These are phyloP conservation scores for Prietella phreatophila DNA, from an alignment of 2,113 vertebrate genomes.

Conservation along the genomic window DNA sequence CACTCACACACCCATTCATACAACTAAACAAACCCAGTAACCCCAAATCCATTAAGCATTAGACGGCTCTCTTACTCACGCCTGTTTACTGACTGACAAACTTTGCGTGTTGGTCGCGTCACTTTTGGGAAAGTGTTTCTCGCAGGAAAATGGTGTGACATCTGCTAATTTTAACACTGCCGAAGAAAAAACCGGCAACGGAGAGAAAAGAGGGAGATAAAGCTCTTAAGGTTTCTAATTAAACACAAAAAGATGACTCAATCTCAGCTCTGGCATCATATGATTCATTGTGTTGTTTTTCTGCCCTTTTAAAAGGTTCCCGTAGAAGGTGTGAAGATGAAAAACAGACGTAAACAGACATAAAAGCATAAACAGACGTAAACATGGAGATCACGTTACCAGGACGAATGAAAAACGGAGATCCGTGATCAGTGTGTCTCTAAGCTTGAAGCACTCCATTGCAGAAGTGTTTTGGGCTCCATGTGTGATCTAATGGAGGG, in stretches of 20 bases:
- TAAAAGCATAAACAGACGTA: not conserved
- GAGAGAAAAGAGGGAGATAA: conserved; percentile 7
- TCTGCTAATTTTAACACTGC: not conserved
- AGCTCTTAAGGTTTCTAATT: conserved; percentile 19
- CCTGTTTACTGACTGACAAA: conserved; percentile 14
- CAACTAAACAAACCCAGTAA: not conserved
- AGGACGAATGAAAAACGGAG: conserved; percentile 20
- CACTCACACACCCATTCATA: no score
- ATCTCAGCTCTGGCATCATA: no score
- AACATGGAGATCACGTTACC: conserved; percentile 54
- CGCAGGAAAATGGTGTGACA: conserved; percentile 23
- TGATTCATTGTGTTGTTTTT: not conserved
- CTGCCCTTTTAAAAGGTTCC: not conserved
- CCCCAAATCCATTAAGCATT: not conserved
- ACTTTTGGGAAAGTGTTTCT: conserved; percentile 17
- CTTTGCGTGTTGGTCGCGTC: not conserved
- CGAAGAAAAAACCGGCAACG: not conserved
- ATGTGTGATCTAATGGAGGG: conserved; percentile 12
- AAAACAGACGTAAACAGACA: not conserved
- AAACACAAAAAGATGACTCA: conserved; percentile 25
- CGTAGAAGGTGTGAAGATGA: not conserved
- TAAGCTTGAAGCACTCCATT: conserved; percentile 30
- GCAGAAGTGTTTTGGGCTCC: conserved; percentile 38
- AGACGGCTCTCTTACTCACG: not conserved
- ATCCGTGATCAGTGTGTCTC: conserved; percentile 12